Evolutionary conservation across 1,140 invertebrate species (phyloP).

Genomic region (Psix sp.): DNA sequence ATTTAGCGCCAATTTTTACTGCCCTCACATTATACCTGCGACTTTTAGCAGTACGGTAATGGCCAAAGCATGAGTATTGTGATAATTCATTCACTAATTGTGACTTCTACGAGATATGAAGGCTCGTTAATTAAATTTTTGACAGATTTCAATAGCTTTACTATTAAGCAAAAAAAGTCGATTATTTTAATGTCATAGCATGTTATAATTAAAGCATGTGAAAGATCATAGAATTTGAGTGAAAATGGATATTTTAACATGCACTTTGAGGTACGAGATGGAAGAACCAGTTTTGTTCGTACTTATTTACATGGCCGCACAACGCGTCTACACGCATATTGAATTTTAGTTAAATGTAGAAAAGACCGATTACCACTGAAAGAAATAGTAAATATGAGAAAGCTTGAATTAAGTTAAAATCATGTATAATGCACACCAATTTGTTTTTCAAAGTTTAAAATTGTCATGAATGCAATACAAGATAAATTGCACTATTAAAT

Average conservation of each 20-base stretch:
- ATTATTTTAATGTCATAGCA: conserved; percentile 40
- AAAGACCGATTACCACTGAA: conserved; percentile 5
- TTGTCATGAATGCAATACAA: no score
- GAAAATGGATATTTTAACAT: conserved; percentile 53
- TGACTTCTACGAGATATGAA: conserved; percentile 53
- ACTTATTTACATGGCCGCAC: conserved; percentile 73
- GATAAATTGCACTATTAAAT: no score
- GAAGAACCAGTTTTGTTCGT: conserved; percentile 53
- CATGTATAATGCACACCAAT: no score
- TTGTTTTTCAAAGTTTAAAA: no score
- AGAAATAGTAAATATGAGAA: conserved; percentile 51
- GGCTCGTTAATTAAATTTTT: conserved; percentile 44
- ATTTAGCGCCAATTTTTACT: neutral
- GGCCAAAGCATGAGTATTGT: conserved; percentile 45
- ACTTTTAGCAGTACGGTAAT: conserved; percentile 23
- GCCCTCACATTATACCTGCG: conserved; percentile 21
- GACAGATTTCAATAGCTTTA: conserved; percentile 33
- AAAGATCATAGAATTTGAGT: conserved; percentile 46
- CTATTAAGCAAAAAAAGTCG: no score
- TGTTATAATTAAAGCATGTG: conserved; percentile 41
- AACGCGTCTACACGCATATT: conserved; percentile 71
- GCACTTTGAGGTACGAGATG: conserved; percentile 35
- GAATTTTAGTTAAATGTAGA: conserved; percentile 46
- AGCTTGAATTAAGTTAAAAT: conserved; percentile 33
- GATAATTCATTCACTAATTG: conserved; percentile 47